Evolutionary conservation across 2,888 invertebrate species (phyloP), one percentile per base, ranked within the genome.

Genomic region (Pterostichus madidus): DNA sequence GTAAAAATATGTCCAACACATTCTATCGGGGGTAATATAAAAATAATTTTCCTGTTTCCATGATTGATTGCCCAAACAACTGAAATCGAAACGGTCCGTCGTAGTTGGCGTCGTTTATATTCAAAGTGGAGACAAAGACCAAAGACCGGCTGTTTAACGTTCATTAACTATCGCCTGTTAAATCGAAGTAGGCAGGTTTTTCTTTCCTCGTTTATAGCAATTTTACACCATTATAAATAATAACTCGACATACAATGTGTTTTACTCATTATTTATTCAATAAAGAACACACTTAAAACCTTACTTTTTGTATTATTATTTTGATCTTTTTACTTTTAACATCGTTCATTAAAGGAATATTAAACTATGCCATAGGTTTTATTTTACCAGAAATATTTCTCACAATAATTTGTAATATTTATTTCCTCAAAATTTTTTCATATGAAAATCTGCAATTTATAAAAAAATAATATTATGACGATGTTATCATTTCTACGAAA

Each of bases 221-320:
- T 81, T 81, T 81, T 73, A 81, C 81, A 75, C 75, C 81, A 81
- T 81, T 81, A 75, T 59, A 80, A 81, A 49, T 61, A 81, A 81
- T 81, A 53, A 81, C 59, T 81, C 44, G 68, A 49, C 53, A 71
- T 64, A 49, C 61, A 49, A 56, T 56, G 73, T 81, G 81, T 81
- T 73, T 44, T 53, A 46, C 59, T 81, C 75, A 81, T 81, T 81
- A 81, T 31, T 81, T 81, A 81, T 81, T 81, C 81, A 81, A 59
- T 81, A 81, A 61, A 39, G 71, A 80, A 71, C 80, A 71, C 80
- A 49, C 71, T 71, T 71, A 80, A 56, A 80, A 44, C 56, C 49
- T 52, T 73, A 71, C 71, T 80, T 71, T 71, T 71, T 71, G 68
- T 44, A 13, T 44, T 71, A 71, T 71, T 71, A 71, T 80, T 64